A percentile compares a stretch with the other conserved stretches of the same genome.
These are phyloP conservation scores for Syndactyla subalaris DNA, from an alignment of 2,797 vertebrate species.

Conservation along the genomic window DNA sequence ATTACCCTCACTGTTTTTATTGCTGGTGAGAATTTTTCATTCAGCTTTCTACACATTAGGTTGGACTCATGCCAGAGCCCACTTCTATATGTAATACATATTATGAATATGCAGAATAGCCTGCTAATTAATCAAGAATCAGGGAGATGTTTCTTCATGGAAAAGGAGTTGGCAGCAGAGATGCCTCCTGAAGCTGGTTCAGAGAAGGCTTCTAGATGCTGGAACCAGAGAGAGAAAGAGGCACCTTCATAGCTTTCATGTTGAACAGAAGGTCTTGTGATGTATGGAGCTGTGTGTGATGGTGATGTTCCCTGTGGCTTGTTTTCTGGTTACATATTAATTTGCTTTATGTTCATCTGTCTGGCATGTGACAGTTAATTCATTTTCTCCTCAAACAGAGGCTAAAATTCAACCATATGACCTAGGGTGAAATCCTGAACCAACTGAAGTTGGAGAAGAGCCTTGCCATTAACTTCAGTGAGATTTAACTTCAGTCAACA, in stretches of 20 bases:
- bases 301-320: slow-evolving; percentile 55
- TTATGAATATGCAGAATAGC: not conserved
- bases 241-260: slow-evolving; percentile 16
- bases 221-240: not conserved
- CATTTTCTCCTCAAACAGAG: slow-evolving; percentile 66
- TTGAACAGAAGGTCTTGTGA: slow-evolving; percentile 41
- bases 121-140: slow-evolving; percentile 15
- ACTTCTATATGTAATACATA: not conserved
- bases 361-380: slow-evolving; percentile 73
- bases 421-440: slow-evolving; percentile 21
- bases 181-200: not conserved
- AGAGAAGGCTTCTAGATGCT: not conserved
- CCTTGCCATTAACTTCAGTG: not conserved
- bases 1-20: slow-evolving; percentile 50
- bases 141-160: not conserved
- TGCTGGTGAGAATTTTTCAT: slow-evolving; percentile 55
- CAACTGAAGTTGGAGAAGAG: not conserved
- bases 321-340: slow-evolving; percentile 60
- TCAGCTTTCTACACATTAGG: slow-evolving; percentile 26
- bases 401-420: slow-evolving; percentile 24
- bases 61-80: slow-evolving; percentile 10
- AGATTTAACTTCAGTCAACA: not conserved
- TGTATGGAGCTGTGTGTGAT: slow-evolving; percentile 34
- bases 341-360: slow-evolving; percentile 68
- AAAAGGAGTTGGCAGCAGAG: not conserved